These are phyloP conservation scores for Poecilia wingei DNA, from an alignment of 2,797 vertebrate species.

Conservation along the genomic window DNA sequence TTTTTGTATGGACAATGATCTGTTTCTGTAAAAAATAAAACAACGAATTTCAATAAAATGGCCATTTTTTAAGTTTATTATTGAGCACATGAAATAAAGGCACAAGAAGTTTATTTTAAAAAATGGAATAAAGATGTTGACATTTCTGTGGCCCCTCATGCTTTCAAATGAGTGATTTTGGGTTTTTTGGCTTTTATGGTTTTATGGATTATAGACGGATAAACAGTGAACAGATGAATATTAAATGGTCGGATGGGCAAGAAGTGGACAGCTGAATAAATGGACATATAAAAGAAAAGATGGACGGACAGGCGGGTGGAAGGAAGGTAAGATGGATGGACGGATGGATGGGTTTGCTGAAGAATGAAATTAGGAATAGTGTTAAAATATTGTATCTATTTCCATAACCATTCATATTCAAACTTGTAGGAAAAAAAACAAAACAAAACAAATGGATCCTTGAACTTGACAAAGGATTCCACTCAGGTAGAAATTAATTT, in stretches of 20 bases:
- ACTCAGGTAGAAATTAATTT: background rate
- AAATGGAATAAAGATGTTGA: no score
- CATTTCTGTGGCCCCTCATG: no score
- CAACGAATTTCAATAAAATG: no score
- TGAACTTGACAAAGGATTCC: constrained; percentile 10
- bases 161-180: no score
- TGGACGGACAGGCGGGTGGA: background rate
- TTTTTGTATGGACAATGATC: no score
- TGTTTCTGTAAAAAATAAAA: no score
- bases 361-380: background rate
- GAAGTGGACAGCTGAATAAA: background rate
- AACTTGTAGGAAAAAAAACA: background rate
- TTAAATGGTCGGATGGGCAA: background rate
- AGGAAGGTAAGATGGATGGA: background rate
- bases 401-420: background rate
- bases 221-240: background rate
- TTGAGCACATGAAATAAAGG: no score
- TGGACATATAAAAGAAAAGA: background rate
- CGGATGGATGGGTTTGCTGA: no score
- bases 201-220: no score
- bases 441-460: constrained; percentile 8
- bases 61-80: no score
- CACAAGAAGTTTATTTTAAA: no score
- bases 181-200: no score
- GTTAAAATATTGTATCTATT: background rate